Evolutionary conservation across 1,140 invertebrate genomes (phyloP).

Genomic region (Cotesia chilonis): DNA sequence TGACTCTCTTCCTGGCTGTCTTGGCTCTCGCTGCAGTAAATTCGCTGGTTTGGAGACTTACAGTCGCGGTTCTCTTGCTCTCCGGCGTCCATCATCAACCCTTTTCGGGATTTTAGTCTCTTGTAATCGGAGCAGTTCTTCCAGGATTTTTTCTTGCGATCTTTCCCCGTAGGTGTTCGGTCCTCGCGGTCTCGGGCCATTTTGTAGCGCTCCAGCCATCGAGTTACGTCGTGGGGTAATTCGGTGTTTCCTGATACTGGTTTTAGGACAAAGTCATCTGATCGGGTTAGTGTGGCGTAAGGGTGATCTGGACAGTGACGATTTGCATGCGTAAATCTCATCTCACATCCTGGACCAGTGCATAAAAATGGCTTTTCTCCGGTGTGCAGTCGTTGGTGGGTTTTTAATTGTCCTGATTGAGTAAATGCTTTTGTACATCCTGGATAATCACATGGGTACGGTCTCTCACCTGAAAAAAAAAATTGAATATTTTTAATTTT

Average conservation of each 20-base stretch:
- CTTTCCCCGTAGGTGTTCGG: slow-evolving; percentile 63
- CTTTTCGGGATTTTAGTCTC: slow-evolving; percentile 59
- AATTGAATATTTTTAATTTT: slow-evolving; percentile 23
- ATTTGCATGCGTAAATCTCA: slow-evolving; percentile 84
- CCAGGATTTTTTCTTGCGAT: slow-evolving; percentile 60
- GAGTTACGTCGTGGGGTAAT: slow-evolving; percentile 67
- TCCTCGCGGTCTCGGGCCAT: slow-evolving; percentile 63
- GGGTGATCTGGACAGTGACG: slow-evolving; percentile 77
- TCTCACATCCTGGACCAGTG: slow-evolving; percentile 72
- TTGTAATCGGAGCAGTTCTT: slow-evolving; percentile 56
- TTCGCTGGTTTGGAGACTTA: slow-evolving; percentile 49
- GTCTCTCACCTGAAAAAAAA: slow-evolving; percentile 73
- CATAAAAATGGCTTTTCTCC: slow-evolving; percentile 86
- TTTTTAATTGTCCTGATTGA: slow-evolving; percentile 85
- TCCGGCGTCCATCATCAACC: slow-evolving; percentile 60
- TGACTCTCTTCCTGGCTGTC: slow-evolving; percentile 63
- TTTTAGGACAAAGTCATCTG: slow-evolving; percentile 67
- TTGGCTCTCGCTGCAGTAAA: slow-evolving; percentile 56
- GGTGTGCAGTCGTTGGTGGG: slow-evolving; percentile 83
- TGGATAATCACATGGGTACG: slow-evolving; percentile 82
- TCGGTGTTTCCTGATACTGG: slow-evolving; percentile 66
- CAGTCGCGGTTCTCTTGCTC: slow-evolving; percentile 61
- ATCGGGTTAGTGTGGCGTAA: slow-evolving; percentile 68
- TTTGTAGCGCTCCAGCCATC: slow-evolving; percentile 70
- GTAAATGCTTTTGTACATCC: slow-evolving; percentile 81